Evolutionary conservation across 2,113 vertebrate species (phyloP).

Genomic region (Pelecanoides urinatrix): DNA sequence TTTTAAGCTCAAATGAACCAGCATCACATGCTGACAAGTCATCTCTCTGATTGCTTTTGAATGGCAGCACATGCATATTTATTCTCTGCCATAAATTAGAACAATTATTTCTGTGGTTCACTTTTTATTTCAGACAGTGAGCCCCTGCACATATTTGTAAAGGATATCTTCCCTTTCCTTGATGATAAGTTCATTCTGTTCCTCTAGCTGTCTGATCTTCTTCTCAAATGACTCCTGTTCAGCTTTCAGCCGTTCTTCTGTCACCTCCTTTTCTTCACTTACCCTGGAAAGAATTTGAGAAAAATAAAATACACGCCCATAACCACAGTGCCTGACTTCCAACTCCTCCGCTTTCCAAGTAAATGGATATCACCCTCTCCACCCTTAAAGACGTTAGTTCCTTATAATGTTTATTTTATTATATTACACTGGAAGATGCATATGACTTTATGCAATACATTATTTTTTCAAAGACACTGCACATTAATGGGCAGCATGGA

Average conservation of each 20-base stretch:
- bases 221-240: slow-evolving; percentile 91
- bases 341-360: neutral
- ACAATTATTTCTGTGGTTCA: slow-evolving; percentile 72
- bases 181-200: slow-evolving; percentile 89
- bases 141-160: slow-evolving; percentile 61
- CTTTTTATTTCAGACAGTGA: slow-evolving; percentile 53
- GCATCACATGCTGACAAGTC: slow-evolving; percentile 68
- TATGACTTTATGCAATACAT: neutral
- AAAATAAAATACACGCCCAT: neutral
- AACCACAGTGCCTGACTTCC: neutral
- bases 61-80: slow-evolving; percentile 71
- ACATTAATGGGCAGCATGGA: neutral
- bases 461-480: neutral
- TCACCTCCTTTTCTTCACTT: slow-evolving; percentile 95
- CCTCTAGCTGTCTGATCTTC: slow-evolving; percentile 91
- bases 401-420: neutral
- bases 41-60: slow-evolving; percentile 68
- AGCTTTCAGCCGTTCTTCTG: slow-evolving; percentile 85
- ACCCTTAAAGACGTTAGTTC: neutral
- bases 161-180: slow-evolving; percentile 98
- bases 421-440: neutral
- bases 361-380: neutral
- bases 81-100: slow-evolving; percentile 71
- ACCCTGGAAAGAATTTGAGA: slow-evolving; percentile 77
- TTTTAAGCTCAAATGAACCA: slow-evolving; percentile 70